Evolutionary conservation across 1,140 invertebrate species (phyloP).

Genomic region (Papilio glaucus): DNA sequence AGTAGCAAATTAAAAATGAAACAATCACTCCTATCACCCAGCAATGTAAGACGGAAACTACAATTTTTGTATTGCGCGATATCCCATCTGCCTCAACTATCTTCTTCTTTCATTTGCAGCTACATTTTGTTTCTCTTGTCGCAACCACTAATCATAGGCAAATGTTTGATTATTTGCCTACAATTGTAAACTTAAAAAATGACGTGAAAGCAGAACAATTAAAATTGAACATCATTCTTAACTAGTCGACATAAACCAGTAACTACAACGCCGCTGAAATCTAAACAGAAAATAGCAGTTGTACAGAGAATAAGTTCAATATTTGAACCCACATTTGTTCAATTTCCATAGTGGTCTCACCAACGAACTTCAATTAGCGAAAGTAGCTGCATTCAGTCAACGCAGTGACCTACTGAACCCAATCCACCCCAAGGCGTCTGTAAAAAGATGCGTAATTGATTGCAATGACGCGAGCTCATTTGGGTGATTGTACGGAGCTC

Average conservation of each 20-base stretch:
- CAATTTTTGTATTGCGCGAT: too few species aligned
- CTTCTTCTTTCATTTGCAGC: not conserved
- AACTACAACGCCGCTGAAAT: not conserved
- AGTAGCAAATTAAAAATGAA: not conserved
- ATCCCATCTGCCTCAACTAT: not conserved
- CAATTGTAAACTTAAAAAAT: too few species aligned
- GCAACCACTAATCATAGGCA: too few species aligned
- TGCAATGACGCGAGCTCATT: conserved; percentile 77
- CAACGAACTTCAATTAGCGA: conserved; percentile 26
- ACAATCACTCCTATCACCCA: too few species aligned
- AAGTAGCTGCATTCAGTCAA: conserved; percentile 39
- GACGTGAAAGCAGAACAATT: too few species aligned
- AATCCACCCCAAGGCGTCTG: conserved; percentile 52
- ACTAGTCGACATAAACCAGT: too few species aligned
- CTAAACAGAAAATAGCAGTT: conserved; percentile 9
- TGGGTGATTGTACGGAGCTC: conserved; percentile 76
- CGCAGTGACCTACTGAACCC: conserved; percentile 64
- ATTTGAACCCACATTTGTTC: conserved; percentile 25
- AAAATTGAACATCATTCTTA: too few species aligned
- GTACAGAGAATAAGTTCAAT: not conserved
- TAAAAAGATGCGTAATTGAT: conserved; percentile 79
- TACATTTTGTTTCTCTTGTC: not conserved
- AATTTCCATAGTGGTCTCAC: conserved; percentile 26
- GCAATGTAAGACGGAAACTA: too few species aligned
- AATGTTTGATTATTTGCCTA: too few species aligned